Conservation (phyloP, 2,888 invertebrate genomes). For the Plebejus anna region DNA sequence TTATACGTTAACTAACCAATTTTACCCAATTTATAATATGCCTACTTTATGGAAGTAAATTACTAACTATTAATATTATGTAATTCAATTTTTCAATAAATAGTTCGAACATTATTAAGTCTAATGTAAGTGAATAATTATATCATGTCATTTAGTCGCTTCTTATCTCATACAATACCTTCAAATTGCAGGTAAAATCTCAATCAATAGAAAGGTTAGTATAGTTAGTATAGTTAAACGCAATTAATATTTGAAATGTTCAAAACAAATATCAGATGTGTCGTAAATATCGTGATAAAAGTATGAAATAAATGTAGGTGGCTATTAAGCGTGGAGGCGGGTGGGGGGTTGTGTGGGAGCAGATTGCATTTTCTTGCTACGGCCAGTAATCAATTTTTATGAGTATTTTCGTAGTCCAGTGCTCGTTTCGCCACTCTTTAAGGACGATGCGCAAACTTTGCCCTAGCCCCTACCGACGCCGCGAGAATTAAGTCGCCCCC, state of each 20-base stretch:
- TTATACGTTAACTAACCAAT: background rate
- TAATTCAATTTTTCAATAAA: too few relatives aligned
- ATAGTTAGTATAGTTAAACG: slow-evolving; percentile 27
- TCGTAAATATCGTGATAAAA: slow-evolving; percentile 56
- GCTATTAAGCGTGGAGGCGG: slow-evolving; percentile 55
- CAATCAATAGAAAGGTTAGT: slow-evolving; percentile 20
- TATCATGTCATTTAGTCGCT: too few relatives aligned
- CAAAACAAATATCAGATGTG: slow-evolving; percentile 40
- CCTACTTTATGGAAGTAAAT: background rate
- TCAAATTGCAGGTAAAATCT: background rate
- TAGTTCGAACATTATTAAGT: too few relatives aligned
- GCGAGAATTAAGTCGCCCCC: slow-evolving; percentile 36
- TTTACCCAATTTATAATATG: background rate
- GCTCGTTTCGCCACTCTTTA: slow-evolving; percentile 42
- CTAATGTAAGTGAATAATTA: too few relatives aligned
- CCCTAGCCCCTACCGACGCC: slow-evolving; percentile 34
- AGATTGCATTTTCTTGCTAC: slow-evolving; percentile 75
- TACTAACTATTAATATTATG: background rate
- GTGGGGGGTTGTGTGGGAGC: slow-evolving; percentile 47
- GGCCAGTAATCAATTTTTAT: slow-evolving; percentile 75
- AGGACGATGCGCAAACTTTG: slow-evolving; percentile 40
- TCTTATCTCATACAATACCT: background rate
- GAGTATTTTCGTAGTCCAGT: slow-evolving; percentile 64
- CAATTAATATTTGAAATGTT: slow-evolving; percentile 35
- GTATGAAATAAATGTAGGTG: slow-evolving; percentile 60